These are phyloP conservation scores for Cyanoliseus patagonus DNA, from an alignment of 2,113 vertebrate species.

Conservation along the genomic window DNA sequence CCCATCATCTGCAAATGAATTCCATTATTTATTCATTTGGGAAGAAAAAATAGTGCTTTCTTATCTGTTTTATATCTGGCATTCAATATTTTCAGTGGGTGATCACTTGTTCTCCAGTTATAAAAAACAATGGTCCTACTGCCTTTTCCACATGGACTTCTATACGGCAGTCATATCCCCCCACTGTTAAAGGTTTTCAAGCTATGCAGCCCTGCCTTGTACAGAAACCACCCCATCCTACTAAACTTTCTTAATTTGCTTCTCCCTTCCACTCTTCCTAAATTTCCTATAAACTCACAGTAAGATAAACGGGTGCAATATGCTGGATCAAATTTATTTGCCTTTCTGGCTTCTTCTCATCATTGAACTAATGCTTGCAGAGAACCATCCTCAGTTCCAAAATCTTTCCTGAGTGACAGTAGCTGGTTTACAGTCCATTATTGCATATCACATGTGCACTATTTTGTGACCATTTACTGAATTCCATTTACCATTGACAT, in stretches of 20 bases:
- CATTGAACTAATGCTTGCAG: neutral
- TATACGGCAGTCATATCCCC: accelerated
- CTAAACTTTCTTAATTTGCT: neutral
- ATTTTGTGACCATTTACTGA: neutral
- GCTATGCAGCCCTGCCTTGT: neutral
- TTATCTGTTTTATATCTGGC: neutral
- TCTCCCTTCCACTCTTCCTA: neutral
- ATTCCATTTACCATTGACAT: neutral
- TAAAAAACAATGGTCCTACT: neutral
- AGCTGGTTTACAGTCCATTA: neutral
- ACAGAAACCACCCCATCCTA: neutral
- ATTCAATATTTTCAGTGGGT: neutral
- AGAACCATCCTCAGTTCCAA: neutral
- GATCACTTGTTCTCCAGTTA: neutral
- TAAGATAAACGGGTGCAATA: neutral
- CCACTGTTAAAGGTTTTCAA: neutral
- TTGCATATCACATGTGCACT: neutral
- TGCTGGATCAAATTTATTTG: neutral
- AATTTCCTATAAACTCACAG: neutral
- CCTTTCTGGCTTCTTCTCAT: neutral
- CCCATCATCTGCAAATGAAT: neutral
- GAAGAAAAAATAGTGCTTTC: neutral
- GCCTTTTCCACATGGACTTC: neutral
- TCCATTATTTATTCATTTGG: neutral
- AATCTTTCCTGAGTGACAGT: neutral